Evolutionary conservation across 2,888 invertebrate genomes (phyloP).

Genomic region (Acholoe squamosa): DNA sequence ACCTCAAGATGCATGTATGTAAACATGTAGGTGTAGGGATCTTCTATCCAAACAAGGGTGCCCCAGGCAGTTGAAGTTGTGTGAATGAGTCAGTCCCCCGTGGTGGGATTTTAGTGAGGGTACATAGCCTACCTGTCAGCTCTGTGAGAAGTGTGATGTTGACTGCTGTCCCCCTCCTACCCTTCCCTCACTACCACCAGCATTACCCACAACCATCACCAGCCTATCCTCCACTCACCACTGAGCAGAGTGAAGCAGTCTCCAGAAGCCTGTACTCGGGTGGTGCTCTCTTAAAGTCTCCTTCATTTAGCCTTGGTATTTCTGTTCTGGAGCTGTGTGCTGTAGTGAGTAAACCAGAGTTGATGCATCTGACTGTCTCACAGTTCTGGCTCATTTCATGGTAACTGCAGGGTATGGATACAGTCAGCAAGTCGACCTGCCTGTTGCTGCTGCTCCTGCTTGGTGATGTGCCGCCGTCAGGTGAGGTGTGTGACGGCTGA

Average conservation of each 20-base stretch:
- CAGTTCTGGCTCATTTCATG: background rate
- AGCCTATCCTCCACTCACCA: background rate
- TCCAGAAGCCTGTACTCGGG: too few species aligned
- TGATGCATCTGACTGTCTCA: background rate
- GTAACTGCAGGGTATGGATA: too few species aligned
- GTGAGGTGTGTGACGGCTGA: conserved; percentile 20
- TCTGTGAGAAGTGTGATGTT: background rate
- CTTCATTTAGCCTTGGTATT: too few species aligned
- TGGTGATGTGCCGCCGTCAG: background rate
- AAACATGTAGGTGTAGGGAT: conserved; percentile 12
- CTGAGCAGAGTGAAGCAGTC: too few species aligned
- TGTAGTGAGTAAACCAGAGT: too few species aligned
- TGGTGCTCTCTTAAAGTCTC: too few species aligned
- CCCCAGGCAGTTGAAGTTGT: background rate
- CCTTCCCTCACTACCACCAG: background rate
- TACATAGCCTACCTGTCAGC: background rate
- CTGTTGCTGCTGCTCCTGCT: background rate
- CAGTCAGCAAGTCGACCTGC: background rate
- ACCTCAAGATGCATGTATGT: background rate
- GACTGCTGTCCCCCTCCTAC: background rate
- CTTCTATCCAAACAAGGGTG: conserved; percentile 20
- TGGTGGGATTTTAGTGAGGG: background rate
- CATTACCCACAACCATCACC: background rate
- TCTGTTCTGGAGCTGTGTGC: too few species aligned
- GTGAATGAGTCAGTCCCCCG: background rate